These are phyloP conservation scores for Hipposideros larvatus DNA, from an alignment of 2,797 vertebrate species.

Conservation along the genomic window DNA sequence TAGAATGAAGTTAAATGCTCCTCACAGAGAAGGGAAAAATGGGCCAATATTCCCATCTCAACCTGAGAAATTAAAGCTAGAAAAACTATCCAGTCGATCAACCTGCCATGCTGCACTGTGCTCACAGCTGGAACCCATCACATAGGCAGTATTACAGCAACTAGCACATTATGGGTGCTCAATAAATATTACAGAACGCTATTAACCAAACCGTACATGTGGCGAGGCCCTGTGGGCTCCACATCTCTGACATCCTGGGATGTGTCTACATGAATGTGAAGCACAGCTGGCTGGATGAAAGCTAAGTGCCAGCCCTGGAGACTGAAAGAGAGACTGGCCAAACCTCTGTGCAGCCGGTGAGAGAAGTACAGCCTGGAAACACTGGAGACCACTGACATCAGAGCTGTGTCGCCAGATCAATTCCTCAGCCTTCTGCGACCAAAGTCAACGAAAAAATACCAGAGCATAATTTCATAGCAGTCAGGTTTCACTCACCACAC, in stretches of 20 bases:
- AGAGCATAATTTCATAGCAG: neutral
- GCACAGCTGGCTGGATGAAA: neutral
- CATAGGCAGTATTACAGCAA: neutral
- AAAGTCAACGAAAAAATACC: conserved; percentile 46
- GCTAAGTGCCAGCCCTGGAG: conserved; percentile 61
- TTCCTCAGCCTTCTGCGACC: neutral
- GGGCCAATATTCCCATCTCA: conserved; percentile 60
- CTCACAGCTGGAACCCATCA: neutral
- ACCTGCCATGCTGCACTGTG: neutral
- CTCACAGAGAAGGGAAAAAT: conserved; percentile 50
- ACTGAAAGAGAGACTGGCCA: conserved; percentile 38
- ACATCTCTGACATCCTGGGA: conserved; percentile 44
- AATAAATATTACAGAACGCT: conserved; percentile 20
- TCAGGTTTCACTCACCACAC: conserved; percentile 42
- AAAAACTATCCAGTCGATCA: conserved; percentile 53
- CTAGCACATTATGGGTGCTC: neutral
- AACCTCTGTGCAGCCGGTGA: conserved; percentile 27
- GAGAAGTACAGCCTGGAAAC: neutral
- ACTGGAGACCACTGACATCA: neutral
- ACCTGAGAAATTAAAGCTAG: conserved; percentile 56
- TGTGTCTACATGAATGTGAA: neutral
- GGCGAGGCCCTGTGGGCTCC: neutral
- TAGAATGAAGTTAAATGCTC: conserved; percentile 50
- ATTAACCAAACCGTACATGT: neutral
- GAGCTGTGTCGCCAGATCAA: neutral